Conservation (phyloP, 2,888 invertebrate genomes). For the Oxyteleia sp. region DNA sequence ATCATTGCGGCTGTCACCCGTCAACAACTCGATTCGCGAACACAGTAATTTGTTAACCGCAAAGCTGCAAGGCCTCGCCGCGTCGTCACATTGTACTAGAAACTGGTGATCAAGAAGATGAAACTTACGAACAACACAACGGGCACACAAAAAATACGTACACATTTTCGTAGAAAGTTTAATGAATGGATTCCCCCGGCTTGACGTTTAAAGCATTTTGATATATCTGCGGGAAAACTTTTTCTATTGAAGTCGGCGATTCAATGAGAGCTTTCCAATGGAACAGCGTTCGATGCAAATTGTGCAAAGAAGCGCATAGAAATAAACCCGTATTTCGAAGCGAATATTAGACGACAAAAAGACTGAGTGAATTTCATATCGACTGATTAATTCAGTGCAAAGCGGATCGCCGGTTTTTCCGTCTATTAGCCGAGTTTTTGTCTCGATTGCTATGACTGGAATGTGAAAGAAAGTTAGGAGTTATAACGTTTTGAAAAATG, state of each 20-base stretch:
- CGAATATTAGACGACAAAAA: constrained; percentile 29
- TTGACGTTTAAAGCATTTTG: constrained; percentile 35
- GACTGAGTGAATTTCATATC: constrained; percentile 21
- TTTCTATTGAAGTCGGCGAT: constrained; percentile 3
- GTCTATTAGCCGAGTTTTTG: too few species aligned
- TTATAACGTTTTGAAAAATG: too few species aligned
- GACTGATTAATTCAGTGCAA: too few species aligned
- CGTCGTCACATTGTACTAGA: constrained; percentile 16
- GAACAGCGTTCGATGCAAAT: constrained; percentile 27
- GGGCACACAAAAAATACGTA: constrained; percentile 25
- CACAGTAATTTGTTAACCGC: constrained; percentile 54
- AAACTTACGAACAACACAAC: constrained; percentile 25
- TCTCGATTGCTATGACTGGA: too few species aligned
- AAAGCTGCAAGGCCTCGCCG: constrained; percentile 22
- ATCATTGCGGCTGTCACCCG: constrained; percentile 45
- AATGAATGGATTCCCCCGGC: constrained; percentile 36
- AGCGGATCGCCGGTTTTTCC: too few species aligned
- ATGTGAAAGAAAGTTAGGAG: too few species aligned
- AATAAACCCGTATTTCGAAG: constrained; percentile 23
- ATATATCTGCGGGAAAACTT: constrained; percentile 34
- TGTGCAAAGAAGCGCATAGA: constrained; percentile 33
- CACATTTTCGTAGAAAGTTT: constrained; percentile 35
- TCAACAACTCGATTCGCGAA: constrained; percentile 61
- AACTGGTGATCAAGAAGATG: constrained; percentile 22
- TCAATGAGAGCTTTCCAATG: constrained; percentile 31